phyloP scores from a whole-genome alignment of 2,888 invertebrate species.

The Boloria euphrosyne region DNA sequence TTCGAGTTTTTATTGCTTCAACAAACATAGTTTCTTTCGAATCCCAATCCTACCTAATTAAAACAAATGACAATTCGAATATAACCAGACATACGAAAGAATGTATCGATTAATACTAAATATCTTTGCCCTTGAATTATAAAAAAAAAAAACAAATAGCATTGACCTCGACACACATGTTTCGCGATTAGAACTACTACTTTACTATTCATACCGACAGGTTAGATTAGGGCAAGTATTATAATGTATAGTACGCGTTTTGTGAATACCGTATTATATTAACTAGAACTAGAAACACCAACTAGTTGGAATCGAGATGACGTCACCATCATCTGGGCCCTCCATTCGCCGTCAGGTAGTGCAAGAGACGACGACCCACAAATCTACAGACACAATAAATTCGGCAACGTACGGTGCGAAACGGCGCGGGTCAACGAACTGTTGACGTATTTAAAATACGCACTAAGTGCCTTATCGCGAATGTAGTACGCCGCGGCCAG shows the following conservation, averaged over 20 bases:
- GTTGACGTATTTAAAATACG: slow-evolving; percentile 81
- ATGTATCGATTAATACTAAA: slow-evolving; percentile 36
- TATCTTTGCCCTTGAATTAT: slow-evolving; percentile 68
- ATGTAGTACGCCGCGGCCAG: slow-evolving; percentile 71
- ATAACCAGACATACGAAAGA: slow-evolving; percentile 22
- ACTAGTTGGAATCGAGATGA: slow-evolving; percentile 70
- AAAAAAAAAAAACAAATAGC: slow-evolving; percentile 75
- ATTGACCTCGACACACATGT: slow-evolving; percentile 75
- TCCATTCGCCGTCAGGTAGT: slow-evolving; percentile 72
- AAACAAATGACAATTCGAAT: too few relatives aligned
- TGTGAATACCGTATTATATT: slow-evolving; percentile 61
- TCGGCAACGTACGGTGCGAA: slow-evolving; percentile 75
- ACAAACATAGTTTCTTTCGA: too few relatives aligned
- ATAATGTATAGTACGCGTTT: slow-evolving; percentile 68
- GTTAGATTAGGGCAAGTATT: slow-evolving; percentile 76
- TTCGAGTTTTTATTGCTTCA: too few relatives aligned
- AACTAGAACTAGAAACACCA: slow-evolving; percentile 73
- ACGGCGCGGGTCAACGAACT: slow-evolving; percentile 75
- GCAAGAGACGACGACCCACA: slow-evolving; percentile 70
- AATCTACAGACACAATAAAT: slow-evolving; percentile 82
- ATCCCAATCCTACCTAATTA: too few relatives aligned
- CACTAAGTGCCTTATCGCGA: slow-evolving; percentile 78
- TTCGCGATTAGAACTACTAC: slow-evolving; percentile 52
- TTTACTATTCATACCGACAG: slow-evolving; percentile 66
- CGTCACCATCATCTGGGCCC: slow-evolving; percentile 75